Percentiles rank a stretch among this genome's conserved stretches.
Evolutionary conservation across 2,888 invertebrate genomes (phyloP).

Genomic region (Rhagonycha lutea): DNA sequence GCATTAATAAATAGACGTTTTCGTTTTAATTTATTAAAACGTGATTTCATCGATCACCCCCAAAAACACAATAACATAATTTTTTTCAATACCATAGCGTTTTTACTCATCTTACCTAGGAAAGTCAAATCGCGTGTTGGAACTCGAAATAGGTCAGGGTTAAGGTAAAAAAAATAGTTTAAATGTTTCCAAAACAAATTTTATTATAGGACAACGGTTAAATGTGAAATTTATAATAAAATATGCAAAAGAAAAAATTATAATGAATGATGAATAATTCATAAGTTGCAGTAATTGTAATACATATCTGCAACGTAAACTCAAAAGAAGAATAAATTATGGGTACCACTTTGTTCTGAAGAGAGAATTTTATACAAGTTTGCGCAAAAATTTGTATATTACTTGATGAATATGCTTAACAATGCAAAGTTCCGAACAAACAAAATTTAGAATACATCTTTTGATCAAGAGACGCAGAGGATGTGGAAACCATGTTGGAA

Average conservation of each 20-base stretch:
- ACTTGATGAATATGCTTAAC: neutral
- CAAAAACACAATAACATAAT: too few relatives aligned
- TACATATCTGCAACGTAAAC: neutral
- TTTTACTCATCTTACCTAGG: neutral
- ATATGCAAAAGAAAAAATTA: neutral
- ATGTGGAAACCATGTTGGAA: neutral
- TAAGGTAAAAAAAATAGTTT: neutral
- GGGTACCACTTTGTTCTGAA: neutral
- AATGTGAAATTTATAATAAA: neutral
- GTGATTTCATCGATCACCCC: neutral
- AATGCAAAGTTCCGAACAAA: neutral
- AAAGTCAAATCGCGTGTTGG: neutral
- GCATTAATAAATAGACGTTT: neutral
- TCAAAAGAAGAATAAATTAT: neutral
- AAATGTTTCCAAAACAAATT: neutral
- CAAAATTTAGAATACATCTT: neutral
- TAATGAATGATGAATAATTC: neutral
- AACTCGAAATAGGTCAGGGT: neutral
- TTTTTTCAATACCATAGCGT: neutral
- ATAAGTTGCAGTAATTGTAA: neutral
- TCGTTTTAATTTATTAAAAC: neutral
- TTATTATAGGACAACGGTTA: neutral
- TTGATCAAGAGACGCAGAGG: neutral
- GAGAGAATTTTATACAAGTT: neutral
- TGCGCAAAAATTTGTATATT: neutral